A percentile compares a stretch with the other conserved stretches of the same genome.
phyloP scores from a whole-genome alignment of 2,797 vertebrate species.

The Ctenopoma kingsleyae region DNA sequence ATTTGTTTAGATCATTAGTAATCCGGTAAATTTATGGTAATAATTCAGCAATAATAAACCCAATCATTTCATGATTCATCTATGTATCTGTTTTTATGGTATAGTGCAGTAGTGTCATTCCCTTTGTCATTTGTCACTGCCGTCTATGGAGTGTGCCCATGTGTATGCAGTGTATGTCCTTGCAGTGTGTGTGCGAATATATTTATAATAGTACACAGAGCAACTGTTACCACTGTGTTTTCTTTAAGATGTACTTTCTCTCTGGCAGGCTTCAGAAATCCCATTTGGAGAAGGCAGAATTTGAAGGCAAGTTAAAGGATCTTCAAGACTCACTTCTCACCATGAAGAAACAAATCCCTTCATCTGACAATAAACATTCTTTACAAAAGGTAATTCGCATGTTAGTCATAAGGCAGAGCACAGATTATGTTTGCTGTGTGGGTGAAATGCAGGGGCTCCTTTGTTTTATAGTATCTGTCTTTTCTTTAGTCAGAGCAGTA shows the following conservation, averaged over 20 bases:
- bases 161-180: constrained; percentile 1
- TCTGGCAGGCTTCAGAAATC: constrained; percentile 87
- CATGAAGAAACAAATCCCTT: constrained; percentile 77
- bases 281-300: constrained; percentile 87
- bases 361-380: constrained; percentile 57
- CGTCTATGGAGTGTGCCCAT: not conserved
- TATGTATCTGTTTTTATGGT: not conserved
- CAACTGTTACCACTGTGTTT: not conserved
- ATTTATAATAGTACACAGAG: not conserved
- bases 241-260: constrained; percentile 22
- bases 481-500: constrained; percentile 9
- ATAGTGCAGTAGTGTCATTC: constrained; percentile 4
- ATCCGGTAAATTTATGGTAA: constrained; percentile 33
- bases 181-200: not conserved
- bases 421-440: constrained; percentile 48
- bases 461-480: constrained; percentile 29
- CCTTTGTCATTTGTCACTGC: constrained; percentile 3
- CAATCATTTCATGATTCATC: constrained; percentile 10
- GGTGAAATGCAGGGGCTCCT: constrained; percentile 41
- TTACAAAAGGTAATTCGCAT: constrained; percentile 82
- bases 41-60: constrained; percentile 27
- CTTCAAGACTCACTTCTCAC: constrained; percentile 74
- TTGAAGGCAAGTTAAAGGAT: constrained; percentile 87
- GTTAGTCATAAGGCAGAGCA: constrained; percentile 8
- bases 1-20: constrained; percentile 46